These are phyloP conservation scores for Serilophus lunatus DNA, from an alignment of 2,113 vertebrate species.

Conservation along the genomic window DNA sequence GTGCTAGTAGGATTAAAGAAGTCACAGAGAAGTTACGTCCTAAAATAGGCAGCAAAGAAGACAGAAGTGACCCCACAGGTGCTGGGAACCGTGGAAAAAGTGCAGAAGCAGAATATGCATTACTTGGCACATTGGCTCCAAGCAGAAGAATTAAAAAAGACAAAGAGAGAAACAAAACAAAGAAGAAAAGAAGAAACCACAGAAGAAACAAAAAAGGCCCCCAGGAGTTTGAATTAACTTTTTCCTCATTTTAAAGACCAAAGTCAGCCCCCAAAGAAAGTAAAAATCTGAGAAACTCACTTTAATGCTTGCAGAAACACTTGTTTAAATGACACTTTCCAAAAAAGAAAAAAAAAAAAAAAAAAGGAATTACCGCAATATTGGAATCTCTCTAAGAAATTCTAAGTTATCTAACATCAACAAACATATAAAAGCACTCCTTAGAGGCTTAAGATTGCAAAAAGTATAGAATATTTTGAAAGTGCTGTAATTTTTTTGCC, in stretches of 20 bases:
- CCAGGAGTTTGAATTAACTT: neutral
- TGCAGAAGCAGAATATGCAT: neutral
- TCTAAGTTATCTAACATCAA: neutral
- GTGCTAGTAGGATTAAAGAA: neutral
- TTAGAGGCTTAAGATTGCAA: neutral
- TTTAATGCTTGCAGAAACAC: neutral
- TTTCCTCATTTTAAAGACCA: neutral
- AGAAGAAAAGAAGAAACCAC: too few relatives aligned
- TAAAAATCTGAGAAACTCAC: neutral
- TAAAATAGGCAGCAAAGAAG: neutral
- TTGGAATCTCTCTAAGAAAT: neutral
- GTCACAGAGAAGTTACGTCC: neutral
- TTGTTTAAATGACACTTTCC: neutral
- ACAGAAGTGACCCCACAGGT: neutral
- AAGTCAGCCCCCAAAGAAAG: neutral
- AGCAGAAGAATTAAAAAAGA: neutral
- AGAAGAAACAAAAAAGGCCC: too few relatives aligned
- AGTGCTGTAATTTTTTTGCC: neutral
- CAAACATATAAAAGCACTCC: neutral
- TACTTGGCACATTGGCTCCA: neutral
- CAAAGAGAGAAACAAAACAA: neutral
- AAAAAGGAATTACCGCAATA: neutral
- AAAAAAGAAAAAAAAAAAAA: neutral
- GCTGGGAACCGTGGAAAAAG: neutral
- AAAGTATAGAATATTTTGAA: neutral